phyloP scores from a whole-genome alignment of 2,888 invertebrate genomes.

The Hecatera dysodea region DNA sequence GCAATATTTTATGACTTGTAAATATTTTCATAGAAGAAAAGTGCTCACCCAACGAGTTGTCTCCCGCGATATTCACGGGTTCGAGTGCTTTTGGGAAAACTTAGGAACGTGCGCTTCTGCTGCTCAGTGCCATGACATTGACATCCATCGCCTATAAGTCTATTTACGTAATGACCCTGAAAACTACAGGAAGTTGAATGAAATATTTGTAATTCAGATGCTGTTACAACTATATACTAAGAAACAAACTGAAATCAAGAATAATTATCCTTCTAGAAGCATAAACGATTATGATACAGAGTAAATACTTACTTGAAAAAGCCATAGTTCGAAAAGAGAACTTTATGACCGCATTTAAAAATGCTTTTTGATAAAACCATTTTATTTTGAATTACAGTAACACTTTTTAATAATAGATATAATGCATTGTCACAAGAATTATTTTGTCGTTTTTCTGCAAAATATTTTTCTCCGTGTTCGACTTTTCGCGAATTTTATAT shows the following conservation, averaged over 20 bases:
- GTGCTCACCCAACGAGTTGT: conserved; percentile 94
- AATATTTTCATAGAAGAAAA: not conserved
- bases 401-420: not conserved
- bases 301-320: conserved; percentile 71
- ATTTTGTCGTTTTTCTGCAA: conserved; percentile 21
- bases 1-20: not conserved
- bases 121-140: conserved; percentile 78
- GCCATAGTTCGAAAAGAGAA: conserved; percentile 69
- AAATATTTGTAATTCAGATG: conserved; percentile 18
- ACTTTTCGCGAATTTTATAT: conserved; percentile 17
- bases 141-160: conserved; percentile 74
- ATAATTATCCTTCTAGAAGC: not conserved
- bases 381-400: conserved; percentile 44
- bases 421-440: conserved; percentile 51
- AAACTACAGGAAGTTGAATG: conserved; percentile 78
- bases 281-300: not conserved
- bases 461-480: conserved; percentile 24
- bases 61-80: conserved; percentile 93
- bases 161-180: conserved; percentile 90
- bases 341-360: conserved; percentile 63
- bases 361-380: conserved; percentile 77
- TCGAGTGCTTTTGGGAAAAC: conserved; percentile 81
- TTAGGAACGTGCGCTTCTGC: conserved; percentile 82
- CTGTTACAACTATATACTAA: not conserved
- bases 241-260: not conserved